phyloP scores from a whole-genome alignment of 2,797 vertebrate genomes.

The Artibeus lituratus region DNA sequence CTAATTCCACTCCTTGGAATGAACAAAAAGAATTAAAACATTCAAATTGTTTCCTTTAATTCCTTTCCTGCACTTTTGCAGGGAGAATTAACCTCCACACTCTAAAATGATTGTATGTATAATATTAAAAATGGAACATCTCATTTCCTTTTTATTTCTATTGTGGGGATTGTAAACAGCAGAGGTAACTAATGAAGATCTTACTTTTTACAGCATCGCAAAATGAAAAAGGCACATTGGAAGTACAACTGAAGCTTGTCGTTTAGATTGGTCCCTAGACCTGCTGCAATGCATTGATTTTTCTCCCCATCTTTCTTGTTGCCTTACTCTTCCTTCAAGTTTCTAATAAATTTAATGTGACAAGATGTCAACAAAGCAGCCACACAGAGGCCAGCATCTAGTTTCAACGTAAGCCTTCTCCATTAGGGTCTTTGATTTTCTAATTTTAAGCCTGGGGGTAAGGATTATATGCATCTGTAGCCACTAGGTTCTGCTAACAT shows the following conservation, averaged over 20 bases:
- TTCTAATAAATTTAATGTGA: background rate
- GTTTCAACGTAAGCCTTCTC: background rate
- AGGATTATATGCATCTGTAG: background rate
- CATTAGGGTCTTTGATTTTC: background rate
- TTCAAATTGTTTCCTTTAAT: constrained; percentile 68
- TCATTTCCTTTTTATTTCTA: constrained; percentile 75
- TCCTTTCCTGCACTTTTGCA: constrained; percentile 52
- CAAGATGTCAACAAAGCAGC: background rate
- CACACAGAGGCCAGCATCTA: background rate
- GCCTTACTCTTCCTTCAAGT: background rate
- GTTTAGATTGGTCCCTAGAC: constrained; percentile 8
- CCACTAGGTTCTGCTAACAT: background rate
- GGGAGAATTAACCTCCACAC: constrained; percentile 68
- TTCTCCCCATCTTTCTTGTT: background rate
- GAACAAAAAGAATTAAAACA: constrained; percentile 64
- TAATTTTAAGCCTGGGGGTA: background rate
- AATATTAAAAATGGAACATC: constrained; percentile 76
- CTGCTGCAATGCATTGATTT: background rate
- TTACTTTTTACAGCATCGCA: constrained; percentile 56
- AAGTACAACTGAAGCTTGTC: constrained; percentile 8
- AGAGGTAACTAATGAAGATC: constrained; percentile 68
- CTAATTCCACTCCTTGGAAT: constrained; percentile 52
- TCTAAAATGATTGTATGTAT: constrained; percentile 44
- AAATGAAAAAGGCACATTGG: constrained; percentile 49
- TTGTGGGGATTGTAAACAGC: constrained; percentile 70